Evolutionary conservation across 2,797 vertebrate species (phyloP), one percentile per base, ranked within the genome.

Genomic region (Helostoma temminkii): DNA sequence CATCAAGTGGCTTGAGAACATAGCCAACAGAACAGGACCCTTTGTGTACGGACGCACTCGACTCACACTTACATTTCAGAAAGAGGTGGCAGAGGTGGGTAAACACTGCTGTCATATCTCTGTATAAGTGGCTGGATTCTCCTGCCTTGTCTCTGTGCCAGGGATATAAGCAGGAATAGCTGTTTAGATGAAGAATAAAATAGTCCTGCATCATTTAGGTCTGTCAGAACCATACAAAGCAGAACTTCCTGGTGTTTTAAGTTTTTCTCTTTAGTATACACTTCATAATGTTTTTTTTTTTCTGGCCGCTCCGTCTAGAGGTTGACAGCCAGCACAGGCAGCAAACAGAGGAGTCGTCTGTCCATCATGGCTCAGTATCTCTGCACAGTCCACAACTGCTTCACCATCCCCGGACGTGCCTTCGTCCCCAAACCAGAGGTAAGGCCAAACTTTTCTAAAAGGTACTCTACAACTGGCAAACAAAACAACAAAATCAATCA

Each of bases 1-100:
- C 48, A 93, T 99, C 76, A 95, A 94, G 71, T 99, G 98, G 98
- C 90, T 99, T 80, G 95, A 95, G 83, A 92, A 92, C 47, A 75
- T 98, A 32, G 93, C 96, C 0, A 90, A 87, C 75, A 93, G 87
- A 74, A 91, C 92, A 0, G 97, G 98, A 2, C 97, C 97, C 54
- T 99, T 99, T 50, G 10, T 21, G 34, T 98, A 94, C 0, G 98
- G 98, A 65, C 96, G 98, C 70, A 97, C 96, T 1, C 94, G 69
- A 62, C 96, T 99, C 92, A 99, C 95, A 0, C 89, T 99, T 81
- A 98, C 98, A 18, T 99, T 99, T 84, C 98, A 99, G 92, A 97
- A 97, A 60, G 98, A 99, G 89, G 96, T 99, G 12, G 96, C 93
- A 30, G 96, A 99, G 95, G 98, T 92, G 58, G 6, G 87, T 74